These are phyloP conservation scores for Yponomeuta sedellus DNA, from an alignment of 2,888 invertebrate species.

Conservation along the genomic window DNA sequence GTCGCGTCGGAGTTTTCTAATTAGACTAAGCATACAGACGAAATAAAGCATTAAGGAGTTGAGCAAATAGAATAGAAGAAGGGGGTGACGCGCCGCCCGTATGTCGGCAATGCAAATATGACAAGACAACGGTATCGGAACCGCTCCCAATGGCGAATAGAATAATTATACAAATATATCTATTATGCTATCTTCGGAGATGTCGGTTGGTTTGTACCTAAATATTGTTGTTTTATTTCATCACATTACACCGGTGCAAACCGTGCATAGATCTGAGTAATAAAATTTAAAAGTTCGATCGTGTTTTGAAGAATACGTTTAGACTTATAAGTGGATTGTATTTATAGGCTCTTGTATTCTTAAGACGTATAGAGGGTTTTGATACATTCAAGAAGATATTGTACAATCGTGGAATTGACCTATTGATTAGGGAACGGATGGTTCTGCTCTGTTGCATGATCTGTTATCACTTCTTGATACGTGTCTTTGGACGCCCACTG, in stretches of 20 bases:
- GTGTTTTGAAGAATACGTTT: too few relatives aligned
- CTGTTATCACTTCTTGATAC: constrained; percentile 17
- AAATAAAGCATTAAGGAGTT: constrained; percentile 74
- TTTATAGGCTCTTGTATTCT: too few relatives aligned
- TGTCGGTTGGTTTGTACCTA: not conserved
- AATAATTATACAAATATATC: constrained; percentile 10
- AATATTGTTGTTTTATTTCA: not conserved
- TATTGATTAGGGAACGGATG: not conserved
- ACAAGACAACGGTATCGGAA: constrained; percentile 38
- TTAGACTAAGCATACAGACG: constrained; percentile 71
- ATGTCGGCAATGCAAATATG: constrained; percentile 57
- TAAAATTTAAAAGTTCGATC: too few relatives aligned
- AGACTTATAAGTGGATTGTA: too few relatives aligned
- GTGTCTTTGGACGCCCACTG: constrained; percentile 15
- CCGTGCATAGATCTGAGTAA: too few relatives aligned
- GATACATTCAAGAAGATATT: not conserved
- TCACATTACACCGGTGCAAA: too few relatives aligned
- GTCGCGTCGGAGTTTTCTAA: constrained; percentile 63
- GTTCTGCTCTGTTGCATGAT: constrained; percentile 14
- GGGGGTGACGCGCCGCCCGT: constrained; percentile 47
- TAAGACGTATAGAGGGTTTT: not conserved
- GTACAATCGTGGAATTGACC: not conserved
- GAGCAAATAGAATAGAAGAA: constrained; percentile 61
- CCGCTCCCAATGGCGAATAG: constrained; percentile 8
- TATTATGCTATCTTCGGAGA: not conserved